Evolutionary conservation across 2,888 invertebrate genomes (phyloP).

Genomic region (Elysia crispata): DNA sequence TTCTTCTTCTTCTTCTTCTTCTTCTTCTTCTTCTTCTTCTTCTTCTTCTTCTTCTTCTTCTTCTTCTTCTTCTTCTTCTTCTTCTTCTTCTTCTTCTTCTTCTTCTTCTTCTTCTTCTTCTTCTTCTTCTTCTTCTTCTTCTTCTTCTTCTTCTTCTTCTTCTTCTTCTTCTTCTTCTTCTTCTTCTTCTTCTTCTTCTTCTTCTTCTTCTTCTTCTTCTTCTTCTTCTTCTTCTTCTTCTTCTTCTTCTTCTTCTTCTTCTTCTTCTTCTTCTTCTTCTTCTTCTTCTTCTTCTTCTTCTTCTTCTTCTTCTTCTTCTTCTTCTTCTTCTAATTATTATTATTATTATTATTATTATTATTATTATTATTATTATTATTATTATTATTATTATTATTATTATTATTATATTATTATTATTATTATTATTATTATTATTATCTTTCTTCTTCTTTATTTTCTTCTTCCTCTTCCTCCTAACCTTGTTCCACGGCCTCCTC

Average conservation of each 20-base stretch:
- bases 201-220: neutral
- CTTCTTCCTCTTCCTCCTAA: too few species aligned
- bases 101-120: neutral
- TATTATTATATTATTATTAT: too few species aligned
- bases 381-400: neutral
- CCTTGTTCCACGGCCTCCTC: too few species aligned
- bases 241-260: neutral
- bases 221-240: neutral
- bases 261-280: slow-evolving; percentile 21
- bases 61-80: neutral
- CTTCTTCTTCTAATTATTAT: too few species aligned
- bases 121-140: neutral
- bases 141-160: slow-evolving; percentile 6
- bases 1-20: slow-evolving; percentile 9
- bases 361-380: slow-evolving; percentile 2
- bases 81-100: neutral
- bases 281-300: slow-evolving; percentile 14
- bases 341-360: neutral
- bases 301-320: too few species aligned
- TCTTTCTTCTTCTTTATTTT: too few species aligned
- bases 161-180: slow-evolving; percentile 15
- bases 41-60: slow-evolving; percentile 17
- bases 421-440: too few species aligned
- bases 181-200: neutral
- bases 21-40: slow-evolving; percentile 15